phyloP scores from a whole-genome alignment of 2,888 invertebrate genomes.

The Scotopteryx bipunctaria region DNA sequence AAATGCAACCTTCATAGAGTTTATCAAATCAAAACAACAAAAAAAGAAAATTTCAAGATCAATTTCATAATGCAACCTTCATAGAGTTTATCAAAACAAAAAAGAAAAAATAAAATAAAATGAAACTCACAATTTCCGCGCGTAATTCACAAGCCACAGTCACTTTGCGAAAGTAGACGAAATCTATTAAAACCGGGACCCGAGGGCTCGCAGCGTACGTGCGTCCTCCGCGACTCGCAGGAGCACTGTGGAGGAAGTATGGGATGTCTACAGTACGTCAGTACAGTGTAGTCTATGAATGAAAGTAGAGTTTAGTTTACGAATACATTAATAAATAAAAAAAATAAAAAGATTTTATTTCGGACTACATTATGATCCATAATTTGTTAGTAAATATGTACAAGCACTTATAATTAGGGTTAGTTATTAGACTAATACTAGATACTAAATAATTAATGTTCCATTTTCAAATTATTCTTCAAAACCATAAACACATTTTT shows the following conservation, averaged over 20 bases:
- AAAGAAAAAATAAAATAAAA: slow-evolving; percentile 12
- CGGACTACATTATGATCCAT: too few species aligned
- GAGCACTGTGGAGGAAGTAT: slow-evolving; percentile 24
- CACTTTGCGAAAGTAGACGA: slow-evolving; percentile 26
- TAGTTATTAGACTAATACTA: too few species aligned
- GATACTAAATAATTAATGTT: too few species aligned
- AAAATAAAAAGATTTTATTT: too few species aligned
- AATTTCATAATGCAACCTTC: neutral
- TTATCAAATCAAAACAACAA: neutral
- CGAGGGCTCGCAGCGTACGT: slow-evolving; percentile 19
- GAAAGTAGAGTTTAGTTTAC: too few species aligned
- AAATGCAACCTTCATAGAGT: too few species aligned
- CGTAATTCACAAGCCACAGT: slow-evolving; percentile 33
- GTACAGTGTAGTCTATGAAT: neutral
- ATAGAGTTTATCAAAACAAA: neutral
- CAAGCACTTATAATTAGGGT: too few species aligned
- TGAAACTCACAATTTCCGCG: slow-evolving; percentile 27
- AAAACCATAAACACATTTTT: too few species aligned
- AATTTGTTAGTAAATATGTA: too few species aligned
- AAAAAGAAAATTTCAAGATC: neutral
- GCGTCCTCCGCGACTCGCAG: slow-evolving; percentile 25
- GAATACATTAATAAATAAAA: too few species aligned
- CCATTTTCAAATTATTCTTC: too few species aligned
- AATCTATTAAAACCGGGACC: slow-evolving; percentile 13
- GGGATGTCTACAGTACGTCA: neutral